Conservation (phyloP, 1,140 invertebrate genomes). For the Caenorhabditis latens region DNA sequence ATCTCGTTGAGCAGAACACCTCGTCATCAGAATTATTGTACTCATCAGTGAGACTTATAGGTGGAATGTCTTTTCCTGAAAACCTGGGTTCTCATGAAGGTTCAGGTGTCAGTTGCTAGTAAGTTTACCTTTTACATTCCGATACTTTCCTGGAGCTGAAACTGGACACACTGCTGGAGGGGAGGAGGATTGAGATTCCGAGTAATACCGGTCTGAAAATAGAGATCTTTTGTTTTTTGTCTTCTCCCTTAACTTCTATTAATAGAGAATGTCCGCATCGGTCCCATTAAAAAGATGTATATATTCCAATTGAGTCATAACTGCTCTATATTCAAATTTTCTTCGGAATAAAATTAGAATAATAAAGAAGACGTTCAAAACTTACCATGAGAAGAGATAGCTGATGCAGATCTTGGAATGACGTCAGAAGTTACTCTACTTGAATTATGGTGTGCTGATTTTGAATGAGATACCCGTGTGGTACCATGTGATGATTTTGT, state of each 20-base stretch:
- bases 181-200: constrained; percentile 16
- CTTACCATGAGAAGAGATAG: constrained; percentile 55
- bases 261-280: too few relatives aligned
- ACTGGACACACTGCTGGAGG: constrained; percentile 37
- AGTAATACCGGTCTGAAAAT: constrained; percentile 24
- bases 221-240: too few relatives aligned
- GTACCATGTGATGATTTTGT: constrained; percentile 34
- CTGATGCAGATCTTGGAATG: constrained; percentile 58
- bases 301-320: not conserved
- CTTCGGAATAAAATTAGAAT: not conserved
- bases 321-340: constrained; percentile 5
- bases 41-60: constrained; percentile 22
- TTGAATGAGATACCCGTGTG: constrained; percentile 58
- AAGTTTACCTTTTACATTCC: not conserved
- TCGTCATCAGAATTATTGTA: constrained; percentile 40
- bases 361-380: constrained; percentile 20
- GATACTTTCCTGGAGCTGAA: constrained; percentile 40
- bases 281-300: not conserved
- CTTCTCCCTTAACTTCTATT: too few relatives aligned
- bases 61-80: not conserved
- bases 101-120: too few relatives aligned
- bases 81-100: too few relatives aligned
- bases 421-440: constrained; percentile 40
- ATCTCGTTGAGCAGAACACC: constrained; percentile 20
- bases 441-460: constrained; percentile 50